Conservation (phyloP, 2,888 invertebrate species). For the Pachliopta kotzebuea region DNA sequence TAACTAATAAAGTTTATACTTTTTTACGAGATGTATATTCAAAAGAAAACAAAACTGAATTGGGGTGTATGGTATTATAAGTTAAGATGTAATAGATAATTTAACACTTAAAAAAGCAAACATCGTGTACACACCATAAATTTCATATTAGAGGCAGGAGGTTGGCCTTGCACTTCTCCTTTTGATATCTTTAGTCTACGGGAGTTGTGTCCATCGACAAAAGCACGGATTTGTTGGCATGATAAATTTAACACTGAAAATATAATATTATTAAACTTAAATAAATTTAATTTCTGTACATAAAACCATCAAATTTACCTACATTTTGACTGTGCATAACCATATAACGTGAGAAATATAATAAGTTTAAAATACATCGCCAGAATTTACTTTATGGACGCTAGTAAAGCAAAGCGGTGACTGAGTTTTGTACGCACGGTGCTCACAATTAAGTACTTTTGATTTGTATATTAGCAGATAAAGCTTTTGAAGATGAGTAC, state of each 20-base stretch:
- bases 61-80: too few relatives aligned
- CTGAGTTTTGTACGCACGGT: conserved; percentile 31
- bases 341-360: conserved; percentile 43
- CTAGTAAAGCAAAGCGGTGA: conserved; percentile 31
- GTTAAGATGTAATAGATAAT: too few relatives aligned
- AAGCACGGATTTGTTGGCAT: conserved; percentile 42
- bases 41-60: too few relatives aligned
- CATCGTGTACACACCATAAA: conserved; percentile 38
- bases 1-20: too few relatives aligned
- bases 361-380: conserved; percentile 51
- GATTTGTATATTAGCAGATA: conserved; percentile 14
- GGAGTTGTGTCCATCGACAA: conserved; percentile 48
- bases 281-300: neutral
- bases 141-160: conserved; percentile 47
- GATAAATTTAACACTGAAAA: conserved; percentile 43
- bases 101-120: neutral
- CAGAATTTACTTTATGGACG: conserved; percentile 30
- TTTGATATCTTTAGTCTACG: conserved; percentile 40
- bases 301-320: conserved; percentile 34
- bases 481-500: conserved; percentile 14
- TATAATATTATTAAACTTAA: neutral
- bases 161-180: conserved; percentile 43
- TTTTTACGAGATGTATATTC: too few relatives aligned
- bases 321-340: conserved; percentile 44
- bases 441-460: conserved; percentile 26